phyloP scores from a whole-genome alignment of 2,113 vertebrate species.

The Sula dactylatra region DNA sequence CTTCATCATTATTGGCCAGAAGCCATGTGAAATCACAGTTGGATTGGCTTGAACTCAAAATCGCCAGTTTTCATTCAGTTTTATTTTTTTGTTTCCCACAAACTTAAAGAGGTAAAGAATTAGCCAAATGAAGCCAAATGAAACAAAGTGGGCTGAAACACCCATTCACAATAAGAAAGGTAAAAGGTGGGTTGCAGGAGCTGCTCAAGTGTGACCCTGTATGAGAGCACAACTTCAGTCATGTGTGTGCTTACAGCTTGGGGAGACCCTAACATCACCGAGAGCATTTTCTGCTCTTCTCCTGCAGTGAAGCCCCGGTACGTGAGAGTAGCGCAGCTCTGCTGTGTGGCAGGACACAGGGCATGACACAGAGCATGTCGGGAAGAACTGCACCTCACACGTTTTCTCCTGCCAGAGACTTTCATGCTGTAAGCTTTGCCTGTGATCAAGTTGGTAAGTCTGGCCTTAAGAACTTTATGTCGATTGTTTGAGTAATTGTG shows the following conservation, averaged over 20 bases:
- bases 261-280: neutral
- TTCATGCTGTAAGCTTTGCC: neutral
- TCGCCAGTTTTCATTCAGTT: too few relatives aligned
- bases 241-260: neutral
- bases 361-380: fast-evolving
- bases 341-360: neutral
- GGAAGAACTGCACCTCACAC: fast-evolving
- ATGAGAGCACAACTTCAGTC: neutral
- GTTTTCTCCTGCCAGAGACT: neutral
- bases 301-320: neutral
- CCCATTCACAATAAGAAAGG: neutral
- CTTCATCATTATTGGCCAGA: neutral
- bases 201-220: neutral
- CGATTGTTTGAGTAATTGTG: neutral
- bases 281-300: neutral
- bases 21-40: neutral
- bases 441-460: neutral
- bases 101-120: neutral
- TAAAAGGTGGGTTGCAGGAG: neutral
- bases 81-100: neutral
- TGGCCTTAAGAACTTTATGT: neutral
- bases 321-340: neutral
- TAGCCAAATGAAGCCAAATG: neutral
- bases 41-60: neutral
- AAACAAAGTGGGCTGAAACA: neutral